Percentiles rank a stretch among this genome's conserved stretches.
Evolutionary conservation across 2,113 vertebrate genomes (phyloP).

Genomic region (Tichodroma muraria): DNA sequence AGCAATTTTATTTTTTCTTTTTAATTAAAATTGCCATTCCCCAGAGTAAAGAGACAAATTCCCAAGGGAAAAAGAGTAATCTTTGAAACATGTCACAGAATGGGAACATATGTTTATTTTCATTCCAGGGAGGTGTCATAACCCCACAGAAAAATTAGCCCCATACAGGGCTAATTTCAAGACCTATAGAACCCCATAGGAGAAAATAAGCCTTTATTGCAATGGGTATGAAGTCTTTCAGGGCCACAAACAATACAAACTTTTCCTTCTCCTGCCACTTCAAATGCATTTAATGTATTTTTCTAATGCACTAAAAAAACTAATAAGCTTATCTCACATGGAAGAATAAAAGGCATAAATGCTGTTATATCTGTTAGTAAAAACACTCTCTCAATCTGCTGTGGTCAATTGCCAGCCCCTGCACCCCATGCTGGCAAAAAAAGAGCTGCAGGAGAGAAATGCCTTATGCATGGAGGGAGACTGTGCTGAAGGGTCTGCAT

Average conservation of each 20-base stretch:
- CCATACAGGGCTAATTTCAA: not conserved
- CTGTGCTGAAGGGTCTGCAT: not conserved
- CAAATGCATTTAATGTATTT: not conserved
- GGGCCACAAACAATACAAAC: not conserved
- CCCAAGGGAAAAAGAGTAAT: not conserved
- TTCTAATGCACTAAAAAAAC: not conserved
- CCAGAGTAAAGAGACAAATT: not conserved
- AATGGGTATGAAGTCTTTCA: not conserved
- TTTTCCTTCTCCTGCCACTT: not conserved
- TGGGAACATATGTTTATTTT: not conserved
- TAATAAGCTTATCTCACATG: not conserved
- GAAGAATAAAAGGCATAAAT: conserved; percentile 2
- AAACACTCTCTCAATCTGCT: not conserved
- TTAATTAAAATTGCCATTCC: not conserved
- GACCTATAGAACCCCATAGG: not conserved
- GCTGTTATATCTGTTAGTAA: not conserved
- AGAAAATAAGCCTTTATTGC: not conserved
- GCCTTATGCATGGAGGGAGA: not conserved
- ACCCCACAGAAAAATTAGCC: not conserved
- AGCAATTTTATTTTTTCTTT: not conserved
- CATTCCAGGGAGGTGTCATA: not conserved
- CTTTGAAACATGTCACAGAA: not conserved
- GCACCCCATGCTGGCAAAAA: conserved; percentile 20
- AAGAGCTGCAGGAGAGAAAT: not conserved
- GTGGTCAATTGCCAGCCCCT: not conserved